Evolutionary conservation across 2,113 vertebrate species (phyloP), one percentile per base, ranked within the genome.

Genomic region (Acanthochromis polyacanthus): DNA sequence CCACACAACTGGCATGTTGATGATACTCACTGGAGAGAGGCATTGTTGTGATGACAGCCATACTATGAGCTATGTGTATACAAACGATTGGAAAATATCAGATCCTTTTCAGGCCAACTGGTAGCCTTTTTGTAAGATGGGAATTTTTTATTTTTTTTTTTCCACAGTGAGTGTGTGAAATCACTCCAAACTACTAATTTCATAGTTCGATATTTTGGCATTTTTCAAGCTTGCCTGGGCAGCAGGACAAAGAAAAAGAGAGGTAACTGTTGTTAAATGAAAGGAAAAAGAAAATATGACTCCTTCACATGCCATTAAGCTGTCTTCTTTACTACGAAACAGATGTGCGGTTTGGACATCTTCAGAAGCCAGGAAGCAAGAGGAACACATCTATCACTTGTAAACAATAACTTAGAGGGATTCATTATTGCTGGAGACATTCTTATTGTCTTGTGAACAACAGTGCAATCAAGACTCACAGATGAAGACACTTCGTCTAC

Each of bases 41-140:
- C 56, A 78, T 82, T 83, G 65, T 80, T 81, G 53, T 30, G 45
- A 62, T 79, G 70, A 75, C 82, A 85, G 59, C 81, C 61, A 68
- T 53, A 48, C 15, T 28, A 59, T 57, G 51, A 73, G 68, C 60
- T 46, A 59, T 16, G 59, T 76, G 69, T 46, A 43, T 32, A 72
- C 36, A 60, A 83, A 75, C 46, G 7, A 50, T 1, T 58, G 58
- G 46, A 76, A 79, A 80, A 83, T 67, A 73, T 80, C 38, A 80
- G 20, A 51, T 81, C 14, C 23, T 75, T 65, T 83, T 71, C 48
- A 64, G 12, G 57, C 17, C 58, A 75, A 38, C 78, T 83, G 61
- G 30, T 61, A 15, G 66, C 32, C 5, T 75, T 7, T 71, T 23
- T 65, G 16, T 59, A 58, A 48, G 3, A 51, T 1, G 15, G 30